Evolutionary conservation across 2,888 invertebrate species (phyloP).

Genomic region (Pseudococcus longispinus): DNA sequence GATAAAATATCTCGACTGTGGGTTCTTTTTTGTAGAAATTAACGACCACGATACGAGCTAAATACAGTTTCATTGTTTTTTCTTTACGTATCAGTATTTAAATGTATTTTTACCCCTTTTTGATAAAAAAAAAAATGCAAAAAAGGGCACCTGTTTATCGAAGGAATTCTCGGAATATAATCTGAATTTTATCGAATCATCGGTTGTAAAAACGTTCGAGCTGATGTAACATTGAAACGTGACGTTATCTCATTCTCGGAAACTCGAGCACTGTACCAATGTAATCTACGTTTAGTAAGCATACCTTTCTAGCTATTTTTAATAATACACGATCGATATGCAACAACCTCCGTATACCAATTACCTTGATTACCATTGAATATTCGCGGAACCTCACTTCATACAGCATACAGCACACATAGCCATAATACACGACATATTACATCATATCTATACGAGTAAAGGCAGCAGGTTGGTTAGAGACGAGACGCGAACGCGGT

Average conservation of each 20-base stretch:
- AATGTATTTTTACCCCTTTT: neutral
- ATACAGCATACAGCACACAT: neutral
- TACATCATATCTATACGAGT: neutral
- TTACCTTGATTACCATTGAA: neutral
- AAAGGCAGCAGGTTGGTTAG: neutral
- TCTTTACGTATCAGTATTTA: neutral
- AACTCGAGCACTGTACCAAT: neutral
- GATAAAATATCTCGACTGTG: neutral
- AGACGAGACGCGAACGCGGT: neutral
- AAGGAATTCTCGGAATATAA: neutral
- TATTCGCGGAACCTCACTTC: neutral
- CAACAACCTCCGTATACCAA: neutral
- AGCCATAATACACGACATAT: slow-evolving; percentile 16
- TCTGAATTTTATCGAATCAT: neutral
- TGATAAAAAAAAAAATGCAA: neutral
- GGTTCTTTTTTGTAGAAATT: neutral
- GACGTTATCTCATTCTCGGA: neutral
- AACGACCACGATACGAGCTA: neutral
- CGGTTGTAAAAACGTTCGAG: neutral
- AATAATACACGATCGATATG: neutral
- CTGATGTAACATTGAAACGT: neutral
- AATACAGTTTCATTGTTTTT: neutral
- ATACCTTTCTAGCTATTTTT: neutral
- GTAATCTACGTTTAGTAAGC: neutral
- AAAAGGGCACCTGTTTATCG: neutral